phyloP scores from a whole-genome alignment of 2,113 vertebrate species.

The Malurus elegans region DNA sequence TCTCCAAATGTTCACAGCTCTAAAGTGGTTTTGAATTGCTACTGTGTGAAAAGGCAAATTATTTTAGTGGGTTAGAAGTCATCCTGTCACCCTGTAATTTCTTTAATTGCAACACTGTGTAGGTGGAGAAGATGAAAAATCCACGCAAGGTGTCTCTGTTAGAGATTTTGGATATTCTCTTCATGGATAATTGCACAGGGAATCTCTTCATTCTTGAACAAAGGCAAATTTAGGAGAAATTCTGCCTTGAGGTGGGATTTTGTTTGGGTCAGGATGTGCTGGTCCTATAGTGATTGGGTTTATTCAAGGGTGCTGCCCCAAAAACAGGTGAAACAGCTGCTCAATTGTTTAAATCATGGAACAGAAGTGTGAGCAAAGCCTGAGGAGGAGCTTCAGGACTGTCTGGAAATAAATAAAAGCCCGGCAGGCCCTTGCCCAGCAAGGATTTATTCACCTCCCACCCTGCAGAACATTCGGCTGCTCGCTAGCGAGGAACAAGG shows the following conservation, averaged over 20 bases:
- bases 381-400: neutral
- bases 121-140: neutral
- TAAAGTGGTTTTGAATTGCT: slow-evolving; percentile 9
- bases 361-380: neutral
- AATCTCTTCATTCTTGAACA: too few species aligned
- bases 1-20: neutral
- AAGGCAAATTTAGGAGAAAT: too few species aligned
- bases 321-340: neutral
- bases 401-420: neutral
- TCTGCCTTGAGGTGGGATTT: too few species aligned
- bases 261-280: too few species aligned
- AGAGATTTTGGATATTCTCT: neutral
- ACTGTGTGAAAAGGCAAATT: neutral
- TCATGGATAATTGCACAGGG: neutral
- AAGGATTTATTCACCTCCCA: neutral
- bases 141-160: neutral
- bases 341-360: neutral
- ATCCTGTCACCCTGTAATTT: neutral
- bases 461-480: neutral
- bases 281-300: too few species aligned
- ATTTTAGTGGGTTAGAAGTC: slow-evolving; percentile 10
- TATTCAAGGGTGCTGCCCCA: neutral
- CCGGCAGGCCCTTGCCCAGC: neutral
- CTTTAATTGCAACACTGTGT: neutral
- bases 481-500: neutral